Evolutionary conservation across 2,113 vertebrate genomes (phyloP).

Genomic region (Sylvia atricapilla): DNA sequence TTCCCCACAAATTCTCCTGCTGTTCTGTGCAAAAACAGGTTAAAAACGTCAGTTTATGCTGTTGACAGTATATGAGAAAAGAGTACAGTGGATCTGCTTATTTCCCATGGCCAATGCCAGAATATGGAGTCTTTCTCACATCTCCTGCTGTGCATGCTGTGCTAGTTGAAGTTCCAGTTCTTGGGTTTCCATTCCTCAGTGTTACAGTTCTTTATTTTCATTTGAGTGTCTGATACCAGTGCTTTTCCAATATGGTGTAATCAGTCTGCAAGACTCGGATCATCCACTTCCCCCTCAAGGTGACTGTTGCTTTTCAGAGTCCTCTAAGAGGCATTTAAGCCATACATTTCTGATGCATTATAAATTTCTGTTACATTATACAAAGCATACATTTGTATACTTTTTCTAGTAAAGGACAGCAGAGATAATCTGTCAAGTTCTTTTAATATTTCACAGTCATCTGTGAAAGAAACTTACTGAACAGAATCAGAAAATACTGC

Average conservation of each 20-base stretch:
- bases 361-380: rapidly evolving
- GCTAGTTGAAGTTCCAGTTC: background rate
- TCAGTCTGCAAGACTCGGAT: background rate
- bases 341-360: rapidly evolving
- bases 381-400: background rate
- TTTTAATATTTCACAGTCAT: background rate
- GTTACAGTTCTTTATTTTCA: background rate
- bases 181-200: background rate
- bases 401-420: background rate
- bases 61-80: background rate
- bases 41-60: background rate
- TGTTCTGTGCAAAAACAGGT: background rate
- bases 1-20: background rate
- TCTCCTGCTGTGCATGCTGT: background rate
- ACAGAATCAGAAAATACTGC: background rate
- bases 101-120: background rate
- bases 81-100: background rate
- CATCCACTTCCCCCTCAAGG: no score
- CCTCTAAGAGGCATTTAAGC: background rate
- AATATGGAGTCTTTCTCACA: background rate
- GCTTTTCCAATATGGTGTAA: background rate
- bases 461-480: background rate
- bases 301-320: background rate
- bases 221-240: background rate
- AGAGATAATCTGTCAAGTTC: background rate